A percentile compares a stretch with the other conserved stretches of the same genome.
These are phyloP conservation scores for Ditylenchus weischeri DNA, from an alignment of 2,888 invertebrate genomes.

Conservation along the genomic window DNA sequence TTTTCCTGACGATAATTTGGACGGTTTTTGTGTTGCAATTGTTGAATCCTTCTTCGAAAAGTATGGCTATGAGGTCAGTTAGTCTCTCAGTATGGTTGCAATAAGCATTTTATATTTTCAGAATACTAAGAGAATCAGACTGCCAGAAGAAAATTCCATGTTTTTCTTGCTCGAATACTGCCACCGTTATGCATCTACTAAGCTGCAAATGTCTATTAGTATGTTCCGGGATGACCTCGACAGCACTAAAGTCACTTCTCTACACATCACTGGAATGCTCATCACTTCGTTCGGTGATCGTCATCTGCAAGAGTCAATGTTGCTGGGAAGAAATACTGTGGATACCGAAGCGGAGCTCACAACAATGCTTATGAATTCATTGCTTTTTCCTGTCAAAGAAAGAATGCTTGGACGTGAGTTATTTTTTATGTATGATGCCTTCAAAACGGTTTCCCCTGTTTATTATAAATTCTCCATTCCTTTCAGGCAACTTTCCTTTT, in stretches of 20 bases:
- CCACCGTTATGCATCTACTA: too few relatives aligned
- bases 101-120: too few relatives aligned
- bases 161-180: too few relatives aligned
- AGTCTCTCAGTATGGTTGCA: too few relatives aligned
- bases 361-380: background rate
- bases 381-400: slow-evolving; percentile 8
- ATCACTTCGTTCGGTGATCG: background rate
- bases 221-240: slow-evolving; percentile 1
- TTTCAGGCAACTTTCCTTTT: too few relatives aligned
- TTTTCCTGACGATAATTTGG: slow-evolving; percentile 3
- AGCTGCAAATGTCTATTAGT: background rate
- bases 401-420: slow-evolving; percentile 15
- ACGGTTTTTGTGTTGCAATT: background rate
- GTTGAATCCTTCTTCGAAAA: background rate
- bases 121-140: too few relatives aligned
- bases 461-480: too few relatives aligned
- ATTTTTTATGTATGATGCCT: background rate
- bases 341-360: background rate
- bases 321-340: background rate
- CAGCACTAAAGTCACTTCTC: background rate
- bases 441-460: too few relatives aligned
- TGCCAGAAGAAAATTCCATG: too few relatives aligned
- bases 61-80: background rate
- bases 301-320: background rate
- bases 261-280: background rate